Evolutionary conservation across 2,113 vertebrate genomes (phyloP).

Genomic region (Sialia sialis): DNA sequence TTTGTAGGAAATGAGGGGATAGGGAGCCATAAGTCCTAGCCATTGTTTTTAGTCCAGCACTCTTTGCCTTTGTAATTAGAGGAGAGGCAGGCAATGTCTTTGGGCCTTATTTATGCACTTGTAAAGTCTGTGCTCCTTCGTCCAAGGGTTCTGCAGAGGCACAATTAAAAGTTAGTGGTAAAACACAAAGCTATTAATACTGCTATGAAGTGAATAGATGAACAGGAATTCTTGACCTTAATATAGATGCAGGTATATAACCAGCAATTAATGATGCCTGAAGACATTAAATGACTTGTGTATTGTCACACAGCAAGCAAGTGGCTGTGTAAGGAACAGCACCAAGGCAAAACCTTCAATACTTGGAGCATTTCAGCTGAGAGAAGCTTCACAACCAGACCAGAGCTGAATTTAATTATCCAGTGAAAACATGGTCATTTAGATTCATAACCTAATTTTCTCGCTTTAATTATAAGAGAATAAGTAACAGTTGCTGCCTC

Average conservation of each 20-base stretch:
- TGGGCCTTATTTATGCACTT: background rate
- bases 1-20: background rate
- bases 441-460: background rate
- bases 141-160: background rate
- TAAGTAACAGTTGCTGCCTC: background rate
- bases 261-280: slow-evolving; percentile 14
- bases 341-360: background rate
- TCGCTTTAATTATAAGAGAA: background rate
- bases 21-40: background rate
- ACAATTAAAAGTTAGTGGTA: background rate
- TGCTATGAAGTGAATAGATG: background rate
- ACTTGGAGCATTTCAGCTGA: background rate
- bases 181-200: slow-evolving; percentile 3
- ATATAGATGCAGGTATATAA: background rate
- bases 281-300: background rate
- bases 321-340: background rate
- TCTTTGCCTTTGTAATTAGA: background rate
- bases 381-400: background rate
- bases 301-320: background rate
- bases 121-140: background rate
- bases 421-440: background rate
- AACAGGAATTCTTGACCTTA: background rate
- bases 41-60: background rate
- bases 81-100: background rate
- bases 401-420: background rate